phyloP scores from a whole-genome alignment of 2,888 invertebrate genomes.

The Meteorus colon region DNA sequence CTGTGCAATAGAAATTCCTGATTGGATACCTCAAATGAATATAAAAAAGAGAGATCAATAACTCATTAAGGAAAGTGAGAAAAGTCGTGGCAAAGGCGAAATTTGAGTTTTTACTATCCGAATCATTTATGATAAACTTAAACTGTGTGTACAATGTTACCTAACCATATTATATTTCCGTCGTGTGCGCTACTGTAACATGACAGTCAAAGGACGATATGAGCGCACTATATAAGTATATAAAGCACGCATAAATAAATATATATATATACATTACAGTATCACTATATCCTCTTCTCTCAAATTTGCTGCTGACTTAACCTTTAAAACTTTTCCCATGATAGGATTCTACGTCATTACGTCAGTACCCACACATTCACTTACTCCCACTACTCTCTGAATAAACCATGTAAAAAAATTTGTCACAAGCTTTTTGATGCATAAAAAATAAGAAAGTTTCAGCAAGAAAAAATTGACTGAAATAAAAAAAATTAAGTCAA shows the following conservation, averaged over 20 bases:
- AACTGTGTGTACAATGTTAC: conserved; percentile 3
- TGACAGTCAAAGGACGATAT: neutral
- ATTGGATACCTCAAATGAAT: neutral
- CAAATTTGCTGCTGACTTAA: neutral
- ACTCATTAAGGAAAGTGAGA: neutral
- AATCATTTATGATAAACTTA: neutral
- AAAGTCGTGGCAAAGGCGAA: neutral
- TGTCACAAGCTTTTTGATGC: neutral
- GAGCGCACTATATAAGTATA: neutral
- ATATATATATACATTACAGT: no score
- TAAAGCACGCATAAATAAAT: no score
- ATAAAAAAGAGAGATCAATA: neutral
- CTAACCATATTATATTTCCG: neutral
- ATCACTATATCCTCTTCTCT: neutral
- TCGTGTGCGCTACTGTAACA: neutral
- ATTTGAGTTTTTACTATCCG: neutral
- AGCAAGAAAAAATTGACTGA: neutral
- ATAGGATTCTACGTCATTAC: neutral
- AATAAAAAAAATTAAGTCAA: neutral
- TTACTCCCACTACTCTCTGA: neutral
- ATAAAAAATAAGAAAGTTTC: neutral
- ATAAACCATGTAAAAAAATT: neutral
- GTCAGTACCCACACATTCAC: neutral
- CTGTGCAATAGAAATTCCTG: no score
- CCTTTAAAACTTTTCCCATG: neutral